Evolutionary conservation across 2,888 invertebrate species (phyloP).

Genomic region (Automeris io): DNA sequence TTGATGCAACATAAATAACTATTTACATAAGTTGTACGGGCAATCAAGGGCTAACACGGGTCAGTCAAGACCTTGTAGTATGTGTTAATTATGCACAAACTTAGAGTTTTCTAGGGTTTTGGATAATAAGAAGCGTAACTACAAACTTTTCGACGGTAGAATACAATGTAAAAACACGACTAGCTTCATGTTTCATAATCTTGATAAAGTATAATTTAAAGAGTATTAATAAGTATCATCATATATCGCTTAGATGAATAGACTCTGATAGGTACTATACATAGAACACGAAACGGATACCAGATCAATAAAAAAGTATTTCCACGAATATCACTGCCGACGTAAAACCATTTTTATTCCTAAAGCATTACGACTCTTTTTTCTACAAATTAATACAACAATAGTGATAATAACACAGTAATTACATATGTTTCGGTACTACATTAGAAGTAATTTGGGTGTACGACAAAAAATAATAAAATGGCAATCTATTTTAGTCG

Average conservation of each 20-base stretch:
- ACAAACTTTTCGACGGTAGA: too few species aligned
- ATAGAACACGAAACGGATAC: not conserved
- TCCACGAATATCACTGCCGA: not conserved
- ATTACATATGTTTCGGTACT: slow-evolving; percentile 1
- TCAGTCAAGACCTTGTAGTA: too few species aligned
- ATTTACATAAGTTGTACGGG: too few species aligned
- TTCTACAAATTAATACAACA: slow-evolving; percentile 1
- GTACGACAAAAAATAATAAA: slow-evolving; percentile 5
- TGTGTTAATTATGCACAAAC: too few species aligned
- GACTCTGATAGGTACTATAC: not conserved
- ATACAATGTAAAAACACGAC: too few species aligned
- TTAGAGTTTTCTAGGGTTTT: too few species aligned
- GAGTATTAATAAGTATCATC: not conserved
- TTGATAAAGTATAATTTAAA: too few species aligned
- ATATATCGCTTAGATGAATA: not conserved
- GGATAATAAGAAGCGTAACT: too few species aligned
- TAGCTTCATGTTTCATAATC: too few species aligned
- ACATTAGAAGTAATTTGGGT: not conserved
- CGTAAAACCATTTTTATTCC: not conserved
- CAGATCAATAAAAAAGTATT: not conserved
- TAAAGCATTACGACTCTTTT: not conserved
- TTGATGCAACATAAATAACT: too few species aligned
- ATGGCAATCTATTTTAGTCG: slow-evolving; percentile 7
- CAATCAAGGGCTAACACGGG: too few species aligned
- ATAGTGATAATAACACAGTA: not conserved